A percentile compares a stretch with the other conserved stretches of the same genome.
phyloP scores from a whole-genome alignment of 2,888 invertebrate genomes.

The Rotaria socialis region DNA sequence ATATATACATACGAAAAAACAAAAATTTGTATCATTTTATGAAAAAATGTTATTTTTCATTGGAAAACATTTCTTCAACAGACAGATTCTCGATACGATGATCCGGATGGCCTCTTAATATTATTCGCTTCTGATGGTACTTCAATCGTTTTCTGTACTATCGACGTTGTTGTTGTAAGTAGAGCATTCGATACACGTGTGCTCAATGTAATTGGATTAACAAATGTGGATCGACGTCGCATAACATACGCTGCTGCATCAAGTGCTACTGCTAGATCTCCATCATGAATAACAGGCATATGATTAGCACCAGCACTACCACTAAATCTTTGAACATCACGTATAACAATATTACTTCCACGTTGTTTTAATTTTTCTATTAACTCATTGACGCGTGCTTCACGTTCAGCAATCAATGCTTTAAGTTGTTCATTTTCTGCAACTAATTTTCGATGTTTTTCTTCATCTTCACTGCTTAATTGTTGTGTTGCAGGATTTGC shows the following conservation, averaged over 20 bases:
- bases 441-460: constrained; percentile 82
- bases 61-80: neutral
- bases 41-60: neutral
- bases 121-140: neutral
- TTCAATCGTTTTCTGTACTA: neutral
- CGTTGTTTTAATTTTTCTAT: constrained; percentile 30
- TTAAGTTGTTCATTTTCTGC: constrained; percentile 93
- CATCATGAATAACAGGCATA: neutral
- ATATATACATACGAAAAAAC: neutral
- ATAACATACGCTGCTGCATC: constrained; percentile 8
- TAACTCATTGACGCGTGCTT: constrained; percentile 12
- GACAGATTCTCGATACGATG: neutral
- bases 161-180: neutral
- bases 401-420: constrained; percentile 75
- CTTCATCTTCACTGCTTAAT: constrained; percentile 75
- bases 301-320: neutral
- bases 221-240: constrained; percentile 29
- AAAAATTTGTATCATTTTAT: too few species aligned
- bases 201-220: constrained; percentile 22
- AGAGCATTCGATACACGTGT: neutral
- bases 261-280: neutral
- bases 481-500: constrained; percentile 57
- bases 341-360: constrained; percentile 30
- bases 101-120: neutral
- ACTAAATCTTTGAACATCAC: constrained; percentile 21